A percentile compares a stretch with the other conserved stretches of the same genome.
Evolutionary conservation across 53 echinoderm and acorn worm species (phyloP).

Genomic region (Paracentrotus lividus): DNA sequence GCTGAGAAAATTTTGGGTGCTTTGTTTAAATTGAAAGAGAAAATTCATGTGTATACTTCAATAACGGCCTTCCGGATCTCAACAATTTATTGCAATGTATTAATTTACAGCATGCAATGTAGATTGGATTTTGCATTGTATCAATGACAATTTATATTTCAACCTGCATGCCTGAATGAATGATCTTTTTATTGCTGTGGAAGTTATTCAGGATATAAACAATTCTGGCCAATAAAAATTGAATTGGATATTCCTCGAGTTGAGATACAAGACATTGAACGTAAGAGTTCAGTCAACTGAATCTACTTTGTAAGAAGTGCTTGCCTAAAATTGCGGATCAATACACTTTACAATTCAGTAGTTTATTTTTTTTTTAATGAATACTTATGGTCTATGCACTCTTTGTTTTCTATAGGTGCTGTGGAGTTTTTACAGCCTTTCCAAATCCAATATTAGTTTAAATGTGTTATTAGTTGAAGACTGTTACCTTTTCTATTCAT

Average conservation of each 20-base stretch:
- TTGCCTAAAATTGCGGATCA: no score
- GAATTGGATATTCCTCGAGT: conserved; percentile 25
- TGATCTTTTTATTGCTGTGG: conserved; percentile 4
- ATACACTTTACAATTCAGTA: neutral
- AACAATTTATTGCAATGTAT: neutral
- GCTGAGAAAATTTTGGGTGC: neutral
- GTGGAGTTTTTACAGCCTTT: conserved; percentile 20
- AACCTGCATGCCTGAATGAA: neutral
- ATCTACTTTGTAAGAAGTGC: no score
- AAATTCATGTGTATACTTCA: neutral
- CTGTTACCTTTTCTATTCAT: neutral
- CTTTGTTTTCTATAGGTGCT: conserved; percentile 13
- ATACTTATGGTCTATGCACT: conserved; percentile 24
- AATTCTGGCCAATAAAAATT: neutral
- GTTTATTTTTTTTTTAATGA: neutral
- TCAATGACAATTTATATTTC: conserved; percentile 26
- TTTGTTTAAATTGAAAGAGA: neutral
- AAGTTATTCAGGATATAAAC: neutral
- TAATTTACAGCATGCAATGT: neutral
- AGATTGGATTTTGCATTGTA: conserved; percentile 11
- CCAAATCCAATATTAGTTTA: neutral
- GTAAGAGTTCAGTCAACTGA: conserved; percentile 34
- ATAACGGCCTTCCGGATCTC: no score
- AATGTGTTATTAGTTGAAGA: conserved; percentile 28
- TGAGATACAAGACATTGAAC: neutral